phyloP scores from a whole-genome alignment of 1,140 invertebrate species.

The Solenopsis fugax region DNA sequence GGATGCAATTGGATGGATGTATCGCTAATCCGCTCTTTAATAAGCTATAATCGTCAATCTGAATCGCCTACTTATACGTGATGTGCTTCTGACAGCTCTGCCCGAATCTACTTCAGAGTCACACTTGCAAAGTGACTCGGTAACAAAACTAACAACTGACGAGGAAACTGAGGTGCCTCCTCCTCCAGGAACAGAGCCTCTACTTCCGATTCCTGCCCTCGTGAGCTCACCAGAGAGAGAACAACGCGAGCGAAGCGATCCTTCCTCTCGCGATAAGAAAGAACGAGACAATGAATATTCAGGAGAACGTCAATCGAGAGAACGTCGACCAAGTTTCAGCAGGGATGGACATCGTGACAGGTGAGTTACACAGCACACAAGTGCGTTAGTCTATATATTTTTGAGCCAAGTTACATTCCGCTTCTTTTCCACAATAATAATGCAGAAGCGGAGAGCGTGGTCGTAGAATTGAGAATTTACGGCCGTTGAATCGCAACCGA shows the following conservation, averaged over 20 bases:
- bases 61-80: conserved; percentile 24
- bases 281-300: conserved; percentile 80
- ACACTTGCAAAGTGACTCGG: conserved; percentile 77
- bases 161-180: conserved; percentile 85
- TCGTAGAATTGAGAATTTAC: conserved; percentile 81
- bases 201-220: conserved; percentile 83
- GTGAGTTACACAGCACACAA: conserved; percentile 70
- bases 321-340: conserved; percentile 84
- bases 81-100: conserved; percentile 72
- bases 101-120: conserved; percentile 78
- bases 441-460: conserved; percentile 80
- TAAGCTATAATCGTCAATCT: neutral
- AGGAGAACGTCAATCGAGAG: conserved; percentile 80
- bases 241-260: conserved; percentile 73
- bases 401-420: neutral
- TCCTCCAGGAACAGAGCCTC: conserved; percentile 85
- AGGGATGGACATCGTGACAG: conserved; percentile 84
- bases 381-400: no score
- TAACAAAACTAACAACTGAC: conserved; percentile 78
- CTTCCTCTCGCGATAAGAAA: conserved; percentile 76
- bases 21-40: neutral
- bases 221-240: conserved; percentile 77
- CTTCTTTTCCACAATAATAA: conserved; percentile 36
- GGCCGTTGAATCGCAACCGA: conserved; percentile 81
- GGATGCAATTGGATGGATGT: neutral